Base-by-base conservation (phyloP, 2,797 vertebrate genomes). In the Serranus cabrilla region DNA sequence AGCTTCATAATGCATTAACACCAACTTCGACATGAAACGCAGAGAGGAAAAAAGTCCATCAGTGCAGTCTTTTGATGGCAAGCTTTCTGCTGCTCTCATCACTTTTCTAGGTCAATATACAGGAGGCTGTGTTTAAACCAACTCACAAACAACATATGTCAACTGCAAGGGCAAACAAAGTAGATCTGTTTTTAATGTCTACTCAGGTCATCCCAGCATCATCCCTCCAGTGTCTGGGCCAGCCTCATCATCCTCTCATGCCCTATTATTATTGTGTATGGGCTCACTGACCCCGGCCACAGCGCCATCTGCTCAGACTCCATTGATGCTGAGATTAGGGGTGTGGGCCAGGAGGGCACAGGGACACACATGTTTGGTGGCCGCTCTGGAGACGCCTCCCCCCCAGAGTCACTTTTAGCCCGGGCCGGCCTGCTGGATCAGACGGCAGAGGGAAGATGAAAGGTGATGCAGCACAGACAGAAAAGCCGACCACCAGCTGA, bases 101-200 rank as follows among this genome's bases (percentile, higher is more conserved):
- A 88, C 76, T 84, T 90, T 91, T 90, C 83, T 85, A 85, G 91
- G 90, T 91, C 91, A 87, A 23, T 2, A 43, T 82, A 46, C 69
- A 81, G 63, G 58, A 71, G 56, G 21, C 55, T 72, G 73, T 47
- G 70, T 73, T 89, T 68, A 77, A 87, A 83, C 50, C 71, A n/a
- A 46, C 78, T 81, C 80, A 64, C 83, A 90, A 88, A 89, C 91
- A 91, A 85, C 90, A 90, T 89, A 90, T 91, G 91, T 87, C 90
- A 63, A 49, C 69, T n/a, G 76, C 84, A 82, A 91, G 74, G 86
- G 40, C 83, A 85, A 86, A 88, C 88, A 88, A 72, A 89, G 79
- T 67, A 68, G 82, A 78, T 79, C 64, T 86, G 82, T 81, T 85
- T 81, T 78, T 52, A 63, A 45, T 58, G 81, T 80, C 70, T 75